Percentiles rank a stretch among this genome's conserved stretches.
These are phyloP conservation scores for Solea senegalensis DNA, from an alignment of 2,113 vertebrate genomes.

Conservation along the genomic window DNA sequence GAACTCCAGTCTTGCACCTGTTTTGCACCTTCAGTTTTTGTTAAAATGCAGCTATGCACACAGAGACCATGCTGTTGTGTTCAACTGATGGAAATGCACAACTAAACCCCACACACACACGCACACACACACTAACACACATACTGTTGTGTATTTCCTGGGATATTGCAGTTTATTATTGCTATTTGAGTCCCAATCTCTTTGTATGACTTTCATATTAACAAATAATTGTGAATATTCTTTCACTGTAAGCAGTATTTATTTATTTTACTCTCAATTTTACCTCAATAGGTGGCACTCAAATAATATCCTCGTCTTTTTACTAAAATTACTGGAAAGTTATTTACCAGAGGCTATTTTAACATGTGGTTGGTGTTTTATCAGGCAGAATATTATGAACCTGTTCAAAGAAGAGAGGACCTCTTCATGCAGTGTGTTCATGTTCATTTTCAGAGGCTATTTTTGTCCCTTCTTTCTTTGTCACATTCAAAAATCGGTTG, in stretches of 20 bases:
- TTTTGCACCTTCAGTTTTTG: background rate
- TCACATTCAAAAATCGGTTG: constrained; percentile 4
- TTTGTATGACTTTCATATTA: background rate
- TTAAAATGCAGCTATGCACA: background rate
- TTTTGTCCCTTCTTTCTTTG: background rate
- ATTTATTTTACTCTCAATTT: background rate
- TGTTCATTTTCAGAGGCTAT: constrained; percentile 9
- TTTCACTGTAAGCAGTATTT: background rate
- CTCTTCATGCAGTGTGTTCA: constrained; percentile 26
- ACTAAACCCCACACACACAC: background rate
- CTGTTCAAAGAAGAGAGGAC: background rate
- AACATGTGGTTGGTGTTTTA: constrained; percentile 9
- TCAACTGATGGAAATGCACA: background rate
- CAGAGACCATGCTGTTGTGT: background rate
- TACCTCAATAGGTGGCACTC: constrained; percentile 70
- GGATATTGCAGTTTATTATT: background rate
- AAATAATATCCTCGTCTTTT: constrained; percentile 38
- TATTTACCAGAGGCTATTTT: background rate
- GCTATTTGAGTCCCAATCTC: background rate
- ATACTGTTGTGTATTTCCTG: background rate
- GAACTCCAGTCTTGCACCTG: background rate
- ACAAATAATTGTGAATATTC: background rate
- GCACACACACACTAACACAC: background rate
- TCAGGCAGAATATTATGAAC: constrained; percentile 15
- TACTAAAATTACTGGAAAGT: background rate